These are phyloP conservation scores for Natator depressus DNA, from an alignment of 2,113 vertebrate species.

Conservation along the genomic window DNA sequence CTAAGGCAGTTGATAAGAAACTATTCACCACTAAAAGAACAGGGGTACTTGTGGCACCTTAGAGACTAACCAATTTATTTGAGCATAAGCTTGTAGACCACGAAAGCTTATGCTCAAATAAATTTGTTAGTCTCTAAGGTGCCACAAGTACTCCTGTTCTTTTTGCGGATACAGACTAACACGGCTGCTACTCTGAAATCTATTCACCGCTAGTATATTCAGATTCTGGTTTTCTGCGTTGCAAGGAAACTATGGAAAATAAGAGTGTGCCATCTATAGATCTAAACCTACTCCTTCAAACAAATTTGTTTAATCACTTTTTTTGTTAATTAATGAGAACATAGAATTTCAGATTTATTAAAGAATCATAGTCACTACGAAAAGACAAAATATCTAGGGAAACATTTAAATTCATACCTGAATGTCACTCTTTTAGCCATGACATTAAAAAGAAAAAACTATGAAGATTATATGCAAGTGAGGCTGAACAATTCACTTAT, in stretches of 20 bases:
- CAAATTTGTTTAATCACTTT: background rate
- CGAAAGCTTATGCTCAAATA: too few species aligned
- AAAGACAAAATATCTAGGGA: background rate
- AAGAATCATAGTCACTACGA: background rate
- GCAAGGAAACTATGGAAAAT: background rate
- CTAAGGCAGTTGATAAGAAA: background rate
- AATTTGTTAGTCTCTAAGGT: too few species aligned
- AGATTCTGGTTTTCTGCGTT: background rate
- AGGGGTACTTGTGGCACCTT: too few species aligned
- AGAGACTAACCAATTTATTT: too few species aligned
- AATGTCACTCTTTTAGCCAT: background rate
- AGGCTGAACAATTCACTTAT: background rate
- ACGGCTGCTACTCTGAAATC: too few species aligned
- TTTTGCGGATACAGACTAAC: too few species aligned
- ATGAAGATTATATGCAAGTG: background rate
- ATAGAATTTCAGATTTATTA: background rate
- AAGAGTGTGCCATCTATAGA: background rate
- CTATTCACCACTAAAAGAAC: background rate
- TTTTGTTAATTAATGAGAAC: background rate
- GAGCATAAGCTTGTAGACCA: too few species aligned
- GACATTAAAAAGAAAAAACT: background rate
- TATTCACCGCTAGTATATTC: accelerated
- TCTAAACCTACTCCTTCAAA: background rate
- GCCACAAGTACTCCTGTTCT: too few species aligned
- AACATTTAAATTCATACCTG: background rate